A percentile compares a stretch with the other conserved stretches of the same genome.
phyloP scores from a whole-genome alignment of 2,113 vertebrate genomes.

The Microtus pennsylvanicus region DNA sequence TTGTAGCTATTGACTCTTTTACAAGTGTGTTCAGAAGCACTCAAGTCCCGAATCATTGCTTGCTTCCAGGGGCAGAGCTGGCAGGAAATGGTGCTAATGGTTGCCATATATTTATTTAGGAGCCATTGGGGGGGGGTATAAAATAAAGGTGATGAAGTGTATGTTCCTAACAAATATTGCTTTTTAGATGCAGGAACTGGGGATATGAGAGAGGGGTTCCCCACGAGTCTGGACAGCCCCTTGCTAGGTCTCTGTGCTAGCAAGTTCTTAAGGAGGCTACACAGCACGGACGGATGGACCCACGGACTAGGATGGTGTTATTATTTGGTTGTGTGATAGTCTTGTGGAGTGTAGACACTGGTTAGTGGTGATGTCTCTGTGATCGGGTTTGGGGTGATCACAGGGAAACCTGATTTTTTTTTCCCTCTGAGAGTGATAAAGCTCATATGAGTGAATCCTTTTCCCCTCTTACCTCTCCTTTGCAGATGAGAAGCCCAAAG shows the following conservation, averaged over 20 bases:
- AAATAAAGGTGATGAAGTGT: not conserved
- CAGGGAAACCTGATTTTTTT: not conserved
- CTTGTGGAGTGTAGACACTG: not conserved
- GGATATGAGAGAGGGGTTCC: not conserved
- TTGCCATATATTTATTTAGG: not conserved
- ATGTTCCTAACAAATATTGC: not conserved
- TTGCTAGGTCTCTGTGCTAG: not conserved
- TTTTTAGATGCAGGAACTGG: not conserved
- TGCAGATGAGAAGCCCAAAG: slow-evolving; percentile 90
- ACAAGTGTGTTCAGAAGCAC: not conserved
- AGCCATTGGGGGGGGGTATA: not conserved
- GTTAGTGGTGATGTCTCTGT: not conserved
- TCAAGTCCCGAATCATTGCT: not conserved
- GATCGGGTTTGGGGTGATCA: not conserved
- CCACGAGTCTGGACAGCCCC: not conserved
- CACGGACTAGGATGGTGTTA: not conserved
- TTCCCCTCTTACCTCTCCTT: slow-evolving; percentile 16
- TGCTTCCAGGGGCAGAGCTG: not conserved
- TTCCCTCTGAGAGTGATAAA: not conserved
- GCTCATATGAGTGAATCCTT: not conserved
- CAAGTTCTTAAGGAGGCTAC: not conserved
- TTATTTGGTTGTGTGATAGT: slow-evolving; percentile 20
- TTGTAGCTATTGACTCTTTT: not conserved
- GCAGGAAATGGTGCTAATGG: not conserved
- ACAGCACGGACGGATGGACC: not conserved